Conservation (phyloP, 1,140 invertebrate genomes). For the Drosophila yakuba region DNA sequence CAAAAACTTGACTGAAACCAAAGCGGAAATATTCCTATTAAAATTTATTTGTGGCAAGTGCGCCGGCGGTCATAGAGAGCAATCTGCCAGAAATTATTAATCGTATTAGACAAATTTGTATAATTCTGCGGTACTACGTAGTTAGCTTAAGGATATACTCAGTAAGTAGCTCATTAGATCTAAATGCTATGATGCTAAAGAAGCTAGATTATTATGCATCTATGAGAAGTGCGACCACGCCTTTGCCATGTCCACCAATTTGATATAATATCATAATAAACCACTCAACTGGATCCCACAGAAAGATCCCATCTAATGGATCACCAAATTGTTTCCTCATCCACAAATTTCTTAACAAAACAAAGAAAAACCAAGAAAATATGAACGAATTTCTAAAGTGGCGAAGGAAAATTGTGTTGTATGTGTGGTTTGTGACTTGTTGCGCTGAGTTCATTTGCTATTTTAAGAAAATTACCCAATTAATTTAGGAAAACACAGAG, state of each 20-base stretch:
- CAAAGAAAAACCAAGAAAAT: constrained; percentile 44
- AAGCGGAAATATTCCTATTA: constrained; percentile 70
- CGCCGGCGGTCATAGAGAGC: constrained; percentile 10
- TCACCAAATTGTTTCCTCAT: constrained; percentile 28
- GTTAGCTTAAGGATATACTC: constrained; percentile 10
- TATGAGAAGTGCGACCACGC: constrained; percentile 26
- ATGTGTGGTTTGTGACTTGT: constrained; percentile 53
- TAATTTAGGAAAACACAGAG: constrained; percentile 73
- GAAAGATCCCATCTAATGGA: constrained; percentile 37
- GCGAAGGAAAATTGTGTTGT: constrained; percentile 46
- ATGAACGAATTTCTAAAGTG: constrained; percentile 64
- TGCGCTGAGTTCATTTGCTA: constrained; percentile 76
- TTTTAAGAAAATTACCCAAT: constrained; percentile 83
- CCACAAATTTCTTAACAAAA: constrained; percentile 21
- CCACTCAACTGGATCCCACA: constrained; percentile 34
- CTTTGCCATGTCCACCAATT: constrained; percentile 27
- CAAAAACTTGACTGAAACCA: constrained; percentile 29
- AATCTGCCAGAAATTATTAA: constrained; percentile 23
- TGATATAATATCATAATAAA: constrained; percentile 22
- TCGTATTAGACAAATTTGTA: constrained; percentile 25
- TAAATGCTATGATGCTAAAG: neutral
- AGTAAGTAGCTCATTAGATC: constrained; percentile 3
- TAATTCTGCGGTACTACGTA: constrained; percentile 29
- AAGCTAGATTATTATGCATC: constrained; percentile 5
- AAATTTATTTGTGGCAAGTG: constrained; percentile 73